These are phyloP conservation scores for Drosophila kikkawai DNA, from an alignment of 1,140 invertebrate species.

Conservation along the genomic window DNA sequence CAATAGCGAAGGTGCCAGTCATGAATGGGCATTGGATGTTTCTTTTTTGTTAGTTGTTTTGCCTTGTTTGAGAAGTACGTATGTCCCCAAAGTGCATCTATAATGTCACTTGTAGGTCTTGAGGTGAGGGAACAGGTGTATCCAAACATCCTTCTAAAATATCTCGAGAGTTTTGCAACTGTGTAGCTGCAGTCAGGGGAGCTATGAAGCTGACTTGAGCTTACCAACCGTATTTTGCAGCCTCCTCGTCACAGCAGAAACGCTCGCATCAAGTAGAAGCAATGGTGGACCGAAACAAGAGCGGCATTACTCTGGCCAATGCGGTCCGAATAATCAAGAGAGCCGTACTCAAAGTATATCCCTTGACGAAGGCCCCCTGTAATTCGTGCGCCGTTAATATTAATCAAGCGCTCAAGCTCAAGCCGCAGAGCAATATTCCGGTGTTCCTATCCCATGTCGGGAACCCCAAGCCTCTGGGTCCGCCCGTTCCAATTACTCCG, in stretches of 20 bases:
- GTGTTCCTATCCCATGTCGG: neutral
- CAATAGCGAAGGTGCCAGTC: neutral
- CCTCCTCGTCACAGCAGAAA: conserved; percentile 17
- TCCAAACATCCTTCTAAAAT: neutral
- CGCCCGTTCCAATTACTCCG: conserved; percentile 10
- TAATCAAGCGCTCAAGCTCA: conserved; percentile 11
- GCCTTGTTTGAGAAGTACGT: neutral
- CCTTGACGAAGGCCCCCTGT: conserved; percentile 12
- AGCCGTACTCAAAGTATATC: conserved; percentile 28
- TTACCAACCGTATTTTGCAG: conserved; percentile 51
- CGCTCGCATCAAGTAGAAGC: conserved; percentile 50
- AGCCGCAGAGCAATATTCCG: neutral
- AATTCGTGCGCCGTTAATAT: conserved; percentile 2
- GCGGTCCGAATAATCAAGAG: conserved; percentile 28
- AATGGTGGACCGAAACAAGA: conserved; percentile 26
- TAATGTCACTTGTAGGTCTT: neutral
- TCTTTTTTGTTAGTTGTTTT: neutral
- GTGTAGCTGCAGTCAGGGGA: neutral
- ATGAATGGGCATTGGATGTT: neutral
- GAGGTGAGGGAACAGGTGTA: neutral
- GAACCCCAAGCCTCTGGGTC: neutral
- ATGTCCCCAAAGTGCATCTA: neutral
- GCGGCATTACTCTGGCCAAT: neutral
- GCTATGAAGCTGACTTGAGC: conserved; percentile 2
- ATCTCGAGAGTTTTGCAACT: neutral